Percentiles rank a stretch among this genome's conserved stretches.
These are phyloP conservation scores for Bursaphelenchus mucronatus DNA, from an alignment of 1,140 invertebrate species.

Conservation along the genomic window DNA sequence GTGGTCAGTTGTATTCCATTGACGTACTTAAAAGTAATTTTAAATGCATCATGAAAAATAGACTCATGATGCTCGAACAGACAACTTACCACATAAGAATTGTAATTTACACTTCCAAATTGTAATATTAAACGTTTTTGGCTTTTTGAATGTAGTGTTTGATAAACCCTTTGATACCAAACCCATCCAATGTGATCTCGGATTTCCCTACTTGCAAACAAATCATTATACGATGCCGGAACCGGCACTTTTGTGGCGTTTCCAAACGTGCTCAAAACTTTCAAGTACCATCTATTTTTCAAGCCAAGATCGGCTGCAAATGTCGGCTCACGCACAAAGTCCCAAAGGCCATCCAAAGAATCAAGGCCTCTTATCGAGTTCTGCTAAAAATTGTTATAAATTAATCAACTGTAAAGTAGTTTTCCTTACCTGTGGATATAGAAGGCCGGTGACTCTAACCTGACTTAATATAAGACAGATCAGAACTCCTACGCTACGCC, in stretches of 20 bases:
- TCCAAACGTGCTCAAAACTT: conserved; percentile 43
- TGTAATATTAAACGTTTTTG: conserved; percentile 36
- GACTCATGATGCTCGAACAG: too few relatives aligned
- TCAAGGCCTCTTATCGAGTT: conserved; percentile 60
- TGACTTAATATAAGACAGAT: too few relatives aligned
- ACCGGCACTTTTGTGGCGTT: conserved; percentile 78
- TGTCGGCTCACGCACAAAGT: conserved; percentile 55
- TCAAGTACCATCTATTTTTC: conserved; percentile 38
- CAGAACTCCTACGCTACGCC: too few relatives aligned
- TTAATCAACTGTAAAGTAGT: too few relatives aligned
- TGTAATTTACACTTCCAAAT: conserved; percentile 58
- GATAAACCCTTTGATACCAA: conserved; percentile 63
- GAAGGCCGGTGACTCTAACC: too few relatives aligned
- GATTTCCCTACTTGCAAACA: conserved; percentile 75
- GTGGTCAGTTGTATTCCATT: conserved; percentile 75
- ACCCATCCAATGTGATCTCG: conserved; percentile 85
- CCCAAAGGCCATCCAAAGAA: conserved; percentile 63
- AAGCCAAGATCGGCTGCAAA: conserved; percentile 53
- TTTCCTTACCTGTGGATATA: too few relatives aligned
- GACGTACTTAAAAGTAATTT: conserved; percentile 79
- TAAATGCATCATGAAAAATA: too few relatives aligned
- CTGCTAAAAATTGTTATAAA: conserved; percentile 37
- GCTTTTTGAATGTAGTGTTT: not conserved
- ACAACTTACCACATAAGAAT: conserved; percentile 47
- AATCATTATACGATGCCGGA: conserved; percentile 89